These are phyloP conservation scores for Meloidogyne chitwoodi DNA, from an alignment of 1,140 invertebrate genomes.

Conservation along the genomic window DNA sequence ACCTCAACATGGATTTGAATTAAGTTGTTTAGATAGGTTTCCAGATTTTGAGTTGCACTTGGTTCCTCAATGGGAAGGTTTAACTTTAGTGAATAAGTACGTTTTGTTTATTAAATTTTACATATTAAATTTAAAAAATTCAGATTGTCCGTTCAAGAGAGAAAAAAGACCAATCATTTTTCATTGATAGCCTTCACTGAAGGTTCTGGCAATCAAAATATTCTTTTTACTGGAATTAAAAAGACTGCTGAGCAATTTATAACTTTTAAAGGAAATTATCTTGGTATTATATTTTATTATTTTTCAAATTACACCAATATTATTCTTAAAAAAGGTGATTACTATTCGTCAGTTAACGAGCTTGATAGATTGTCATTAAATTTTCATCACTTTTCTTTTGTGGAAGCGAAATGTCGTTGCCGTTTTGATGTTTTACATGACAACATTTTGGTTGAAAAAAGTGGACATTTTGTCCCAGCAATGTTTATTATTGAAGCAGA, in stretches of 20 bases:
- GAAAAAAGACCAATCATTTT: neutral
- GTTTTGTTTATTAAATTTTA: neutral
- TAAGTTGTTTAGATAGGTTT: neutral
- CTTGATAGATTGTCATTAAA: constrained; percentile 8
- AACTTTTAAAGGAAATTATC: constrained; percentile 12
- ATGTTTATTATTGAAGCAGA: constrained; percentile 23
- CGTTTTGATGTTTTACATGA: constrained; percentile 26
- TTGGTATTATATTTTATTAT: constrained; percentile 19
- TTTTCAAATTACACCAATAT: neutral
- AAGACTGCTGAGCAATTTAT: neutral
- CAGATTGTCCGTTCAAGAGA: neutral
- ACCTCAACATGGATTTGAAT: neutral
- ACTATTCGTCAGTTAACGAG: neutral
- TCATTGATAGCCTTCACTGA: neutral
- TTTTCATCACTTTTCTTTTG: constrained; percentile 2
- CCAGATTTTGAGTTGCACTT: constrained; percentile 12
- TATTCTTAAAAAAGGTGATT: constrained; percentile 15
- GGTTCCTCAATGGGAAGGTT: constrained; percentile 5
- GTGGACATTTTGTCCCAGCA: constrained; percentile 19
- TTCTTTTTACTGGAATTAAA: neutral
- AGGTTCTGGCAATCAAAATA: neutral
- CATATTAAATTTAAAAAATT: neutral
- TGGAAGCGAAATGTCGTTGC: constrained; percentile 18
- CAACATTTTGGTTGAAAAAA: neutral
- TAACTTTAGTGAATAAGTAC: constrained; percentile 11